A percentile compares a stretch with the other conserved stretches of the same genome.
Conservation (phyloP, 2,888 invertebrate species). For the Microchrysa polita region DNA sequence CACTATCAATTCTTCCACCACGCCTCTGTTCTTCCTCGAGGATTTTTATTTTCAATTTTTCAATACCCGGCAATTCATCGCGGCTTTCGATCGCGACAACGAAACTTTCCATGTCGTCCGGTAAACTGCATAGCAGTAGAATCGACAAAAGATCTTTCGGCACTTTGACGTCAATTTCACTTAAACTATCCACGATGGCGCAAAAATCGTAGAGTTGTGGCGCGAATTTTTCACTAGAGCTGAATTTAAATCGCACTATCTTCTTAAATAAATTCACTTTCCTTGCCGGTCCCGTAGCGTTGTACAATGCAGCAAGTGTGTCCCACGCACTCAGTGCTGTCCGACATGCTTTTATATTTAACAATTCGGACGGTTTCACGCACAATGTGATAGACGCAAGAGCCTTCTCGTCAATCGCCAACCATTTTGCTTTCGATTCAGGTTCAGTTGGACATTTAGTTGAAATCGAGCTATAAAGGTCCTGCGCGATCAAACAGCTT, state of each 20-base stretch:
- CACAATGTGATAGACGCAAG: neutral
- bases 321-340: neutral
- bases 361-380: neutral
- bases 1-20: neutral
- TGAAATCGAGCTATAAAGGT: too few species aligned
- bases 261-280: neutral
- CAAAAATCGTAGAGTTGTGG: neutral
- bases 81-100: neutral
- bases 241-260: neutral
- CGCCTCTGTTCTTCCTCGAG: neutral
- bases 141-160: neutral
- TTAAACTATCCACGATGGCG: neutral
- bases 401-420: conserved; percentile 3
- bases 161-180: neutral
- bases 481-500: too few species aligned
- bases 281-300: neutral
- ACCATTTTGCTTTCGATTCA: conserved; percentile 17
- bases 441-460: too few species aligned
- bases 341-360: neutral
- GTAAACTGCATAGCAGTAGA: neutral
- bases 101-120: neutral
- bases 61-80: neutral
- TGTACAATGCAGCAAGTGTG: neutral
- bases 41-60: neutral
- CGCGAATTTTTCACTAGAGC: neutral